Base-by-base conservation (phyloP, 1,140 invertebrate genomes). In the Prorops nasuta region DNA sequence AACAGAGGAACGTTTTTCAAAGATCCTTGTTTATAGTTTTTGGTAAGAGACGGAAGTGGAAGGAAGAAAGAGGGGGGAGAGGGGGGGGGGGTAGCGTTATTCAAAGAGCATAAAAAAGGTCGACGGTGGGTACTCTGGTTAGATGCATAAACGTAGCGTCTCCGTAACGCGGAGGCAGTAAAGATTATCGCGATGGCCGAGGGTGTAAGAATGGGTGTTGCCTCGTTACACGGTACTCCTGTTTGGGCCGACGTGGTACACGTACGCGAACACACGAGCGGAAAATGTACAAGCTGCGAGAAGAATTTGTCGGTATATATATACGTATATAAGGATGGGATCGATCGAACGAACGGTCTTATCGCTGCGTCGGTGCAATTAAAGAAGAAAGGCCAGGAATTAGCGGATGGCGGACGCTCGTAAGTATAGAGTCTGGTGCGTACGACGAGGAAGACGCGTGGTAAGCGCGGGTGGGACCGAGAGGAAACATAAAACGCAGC, bases 311-410 rank as follows among this genome's bases (percentile, higher is more conserved):
- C 24, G 24, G 21, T 19, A 34, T 44, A 46, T 51, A 51, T 47
- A 54, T 52, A 44, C 53, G 42, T 51, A 28, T 44, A 54, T 44
- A 54, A 41, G 38, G 35, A 57, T 46, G 24, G 10, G 10, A 4
- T 28, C 10, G 10, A 28, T 18, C 42, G 32, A 28, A 16, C 49
- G 49, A 36, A 37, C 6, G 20, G 22, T 36, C 36, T 16, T 47
- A 16, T n/a, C n/a, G n/a, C n/a, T n/a, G n/a, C n/a, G n/a, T n/a
- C n/a, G n/a, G n/a, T n/a, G 69, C 72, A 76, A 75, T 75, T 76
- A 74, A 73, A 73, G 71, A 68, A 74, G 69, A 64, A 69, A 69
- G 66, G 40, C 70, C 69, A 71, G 72, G 71, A 73, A 76, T 74
- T 73, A 74, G 69, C 69, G 65, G 69, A 65, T 74, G 65, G 69